Base-by-base conservation (phyloP, 2,888 invertebrate species). In the Pachymerium ferrugineum region DNA sequence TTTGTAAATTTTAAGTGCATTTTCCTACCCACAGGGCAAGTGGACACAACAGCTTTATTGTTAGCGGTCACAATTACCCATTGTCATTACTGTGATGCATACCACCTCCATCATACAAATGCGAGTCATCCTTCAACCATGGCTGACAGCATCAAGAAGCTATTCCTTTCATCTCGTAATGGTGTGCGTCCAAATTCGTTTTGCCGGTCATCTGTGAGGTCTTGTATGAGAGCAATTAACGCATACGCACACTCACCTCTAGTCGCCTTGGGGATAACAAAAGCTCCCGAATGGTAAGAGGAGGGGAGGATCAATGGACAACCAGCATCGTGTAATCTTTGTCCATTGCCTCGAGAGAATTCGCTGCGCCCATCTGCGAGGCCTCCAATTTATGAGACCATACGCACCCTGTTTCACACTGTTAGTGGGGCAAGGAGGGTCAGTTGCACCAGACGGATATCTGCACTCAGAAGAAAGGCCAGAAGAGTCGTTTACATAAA, bases 151-250 rank as follows among this genome's bases (percentile, higher is more conserved):
- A 14, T 25, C 47, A 19, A 54, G 19, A 54, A 54, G 19, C 47
- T 22, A 54, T 54, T 54, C 62, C 28, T 12, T 62, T 28, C 25
- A 3, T 8, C 62, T 10, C 62, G 25, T 62, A 62, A 62, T 62
- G 62, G 62, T 14, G 25, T 22, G 25, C 28, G 14, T 62, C 62
- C 28, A 62, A 62, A 62, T 25, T 62, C 62, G 62, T 28, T 62
- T 62, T n/a, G 12, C 62, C 62, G 62, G 62, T 62, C 62, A 62
- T 28, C 62, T 22, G 25, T 62, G 62, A 28, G 62, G 62, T 62
- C 62, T 62, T 28, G 62, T 62, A 62, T 62, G 62, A 62, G 62
- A 62, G 62, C 62, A 62, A 62, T 62, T 62, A 62, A 62, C 62
- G 62, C 25, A 25, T 62, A 62, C 62, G 28, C 62, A 28, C 62